Evolutionary conservation across 2,113 vertebrate genomes (phyloP).

Genomic region (Neodontobutis hainanensis): DNA sequence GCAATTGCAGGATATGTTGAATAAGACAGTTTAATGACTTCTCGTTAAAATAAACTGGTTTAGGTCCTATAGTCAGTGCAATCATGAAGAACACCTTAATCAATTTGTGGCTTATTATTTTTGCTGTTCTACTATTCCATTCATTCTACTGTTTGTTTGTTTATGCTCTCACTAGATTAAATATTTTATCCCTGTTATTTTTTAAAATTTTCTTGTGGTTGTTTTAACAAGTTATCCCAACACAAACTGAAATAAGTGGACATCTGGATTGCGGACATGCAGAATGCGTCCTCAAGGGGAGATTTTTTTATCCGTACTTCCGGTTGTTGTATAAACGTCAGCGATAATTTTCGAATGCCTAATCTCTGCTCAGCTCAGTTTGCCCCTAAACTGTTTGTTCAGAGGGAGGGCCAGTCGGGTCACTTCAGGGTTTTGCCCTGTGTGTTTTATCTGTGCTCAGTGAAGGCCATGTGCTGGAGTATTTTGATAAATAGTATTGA

Average conservation of each 20-base stretch:
- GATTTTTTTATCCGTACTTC: not conserved
- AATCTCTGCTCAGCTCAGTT: not conserved
- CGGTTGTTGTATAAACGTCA: not conserved
- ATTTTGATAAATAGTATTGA: no score
- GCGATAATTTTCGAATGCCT: conserved; percentile 7
- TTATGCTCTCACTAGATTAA: not conserved
- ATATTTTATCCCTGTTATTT: not conserved
- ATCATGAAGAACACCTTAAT: no score
- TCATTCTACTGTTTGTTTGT: not conserved
- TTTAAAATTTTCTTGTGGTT: not conserved
- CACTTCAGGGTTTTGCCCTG: no score
- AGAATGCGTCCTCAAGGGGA: conserved; percentile 7
- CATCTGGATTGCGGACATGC: conserved; percentile 9
- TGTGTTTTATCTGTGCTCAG: no score
- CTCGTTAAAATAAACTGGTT: no score
- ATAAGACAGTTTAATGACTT: no score
- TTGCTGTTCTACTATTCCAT: not conserved
- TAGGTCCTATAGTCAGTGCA: no score
- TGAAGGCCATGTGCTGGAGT: no score
- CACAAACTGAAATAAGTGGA: not conserved
- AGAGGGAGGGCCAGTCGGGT: no score
- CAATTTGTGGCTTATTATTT: no score
- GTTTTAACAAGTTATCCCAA: not conserved
- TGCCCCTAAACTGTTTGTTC: no score
- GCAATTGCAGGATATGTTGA: no score